These are phyloP conservation scores for Poeciliopsis retropinna DNA, from an alignment of 2,113 vertebrate species.

Conservation along the genomic window DNA sequence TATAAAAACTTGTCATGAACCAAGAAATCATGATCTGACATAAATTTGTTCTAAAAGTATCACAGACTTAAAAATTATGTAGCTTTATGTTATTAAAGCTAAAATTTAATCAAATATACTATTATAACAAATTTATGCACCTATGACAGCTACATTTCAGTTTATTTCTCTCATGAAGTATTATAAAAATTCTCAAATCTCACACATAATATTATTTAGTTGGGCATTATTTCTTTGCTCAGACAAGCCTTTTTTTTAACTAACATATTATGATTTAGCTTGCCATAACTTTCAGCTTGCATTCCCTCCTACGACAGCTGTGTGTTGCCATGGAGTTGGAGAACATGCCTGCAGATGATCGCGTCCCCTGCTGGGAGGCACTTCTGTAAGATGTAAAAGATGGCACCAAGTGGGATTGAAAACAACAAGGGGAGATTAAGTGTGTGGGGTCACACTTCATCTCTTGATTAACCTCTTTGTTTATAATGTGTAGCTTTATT, in stretches of 20 bases:
- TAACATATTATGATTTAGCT: neutral
- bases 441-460: neutral
- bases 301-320: conserved; percentile 35
- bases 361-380: conserved; percentile 35
- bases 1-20: too few relatives aligned
- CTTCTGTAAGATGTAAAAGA: conserved; percentile 19
- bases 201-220: neutral
- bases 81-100: too few relatives aligned
- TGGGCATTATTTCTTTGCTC: neutral
- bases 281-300: neutral
- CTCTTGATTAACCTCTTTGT: neutral
- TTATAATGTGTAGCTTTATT: neutral
- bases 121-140: too few relatives aligned
- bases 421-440: neutral
- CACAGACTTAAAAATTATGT: too few relatives aligned
- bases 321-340: conserved; percentile 69
- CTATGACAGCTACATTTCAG: too few relatives aligned
- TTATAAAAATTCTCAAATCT: neutral
- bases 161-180: neutral
- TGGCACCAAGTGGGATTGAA: conserved; percentile 14
- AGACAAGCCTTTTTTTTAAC: neutral
- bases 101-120: too few relatives aligned
- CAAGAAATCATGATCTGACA: too few relatives aligned
- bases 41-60: too few relatives aligned
- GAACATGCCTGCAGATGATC: conserved; percentile 53